Evolutionary conservation across 2,888 invertebrate species (phyloP).

Genomic region (Ormyrus labotus): DNA sequence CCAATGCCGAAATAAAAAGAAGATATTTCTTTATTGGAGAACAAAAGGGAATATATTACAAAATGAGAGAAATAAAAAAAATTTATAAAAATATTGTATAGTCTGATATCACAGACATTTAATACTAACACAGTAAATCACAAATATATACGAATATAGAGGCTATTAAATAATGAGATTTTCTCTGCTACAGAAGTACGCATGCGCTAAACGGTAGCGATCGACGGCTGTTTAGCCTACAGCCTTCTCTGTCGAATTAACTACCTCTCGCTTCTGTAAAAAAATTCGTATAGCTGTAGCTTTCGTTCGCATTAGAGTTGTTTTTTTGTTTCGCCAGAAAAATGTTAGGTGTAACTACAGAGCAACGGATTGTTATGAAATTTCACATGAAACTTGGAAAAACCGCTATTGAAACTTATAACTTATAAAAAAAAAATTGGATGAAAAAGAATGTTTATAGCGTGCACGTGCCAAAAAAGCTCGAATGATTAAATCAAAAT

Average conservation of each 20-base stretch:
- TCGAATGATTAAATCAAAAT: not conserved
- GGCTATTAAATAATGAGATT: not conserved
- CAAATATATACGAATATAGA: not conserved
- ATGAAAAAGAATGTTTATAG: too few species aligned
- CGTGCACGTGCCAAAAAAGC: not conserved
- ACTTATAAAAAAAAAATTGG: too few species aligned
- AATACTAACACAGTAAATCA: not conserved
- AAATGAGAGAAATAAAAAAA: too few species aligned
- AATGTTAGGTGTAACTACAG: not conserved
- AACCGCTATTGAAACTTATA: too few species aligned
- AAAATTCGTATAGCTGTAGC: not conserved
- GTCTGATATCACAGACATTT: too few species aligned
- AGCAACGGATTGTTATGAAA: not conserved
- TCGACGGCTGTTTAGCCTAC: not conserved
- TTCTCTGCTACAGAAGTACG: not conserved
- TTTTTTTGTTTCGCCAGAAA: not conserved
- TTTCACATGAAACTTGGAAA: too few species aligned
- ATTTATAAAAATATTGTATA: too few species aligned
- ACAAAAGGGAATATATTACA: too few species aligned
- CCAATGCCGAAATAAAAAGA: too few species aligned
- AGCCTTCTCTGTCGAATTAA: not conserved
- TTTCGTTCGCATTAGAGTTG: not conserved
- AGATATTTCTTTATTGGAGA: too few species aligned
- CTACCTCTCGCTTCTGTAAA: not conserved
- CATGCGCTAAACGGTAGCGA: not conserved